Evolutionary conservation across 2,888 invertebrate genomes (phyloP), one percentile per base, ranked within the genome.

Genomic region (Mesochorus sp.): DNA sequence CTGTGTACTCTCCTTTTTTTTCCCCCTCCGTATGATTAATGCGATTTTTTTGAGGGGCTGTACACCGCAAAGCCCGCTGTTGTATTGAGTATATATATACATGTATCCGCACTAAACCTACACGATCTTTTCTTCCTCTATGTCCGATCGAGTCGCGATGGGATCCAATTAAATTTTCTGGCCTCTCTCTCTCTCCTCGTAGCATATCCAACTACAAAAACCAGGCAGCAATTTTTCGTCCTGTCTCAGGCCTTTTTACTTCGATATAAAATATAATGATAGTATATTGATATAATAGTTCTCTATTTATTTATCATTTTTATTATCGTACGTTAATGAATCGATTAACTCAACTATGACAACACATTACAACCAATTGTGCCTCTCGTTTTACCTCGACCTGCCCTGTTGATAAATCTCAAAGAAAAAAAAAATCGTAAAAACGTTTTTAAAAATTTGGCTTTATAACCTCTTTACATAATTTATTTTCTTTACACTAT

Each of bases 11-110:
- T 39, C 19, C 51, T 21, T 64, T 53, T 59, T 34, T 37, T 79
- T 51, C 74, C 74, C 73, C 75, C 78, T 82, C 74, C 76, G 82
- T 84, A 88, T 90, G 90, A 90, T 90, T 90, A 90, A 90, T 90
- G 89, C 84, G 87, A 88, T 87, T 86, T 87, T 86, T 86, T 84
- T 83, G 81, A 77, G 83, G 73, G 80, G 64, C 62, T 76, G 73
- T 78, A 44, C 64, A 64, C 59, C 68, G 77, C 75, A 57, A 47
- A 49, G 71, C 44, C 51, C 66, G 34, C n/a, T 42, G 34, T 53
- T 66, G 51, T 59, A 24, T 12, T 2, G 5, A 1, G 12, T 28
- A 37, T 59, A 17, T 19, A n/a, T 68, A 55, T 28, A 21, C 1
- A 51, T 42, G n/a, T 14, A 6, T 24, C 42, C 12, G 6, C 68